Evolutionary conservation across 2,797 vertebrate species (phyloP), one percentile per base, ranked within the genome.

Genomic region (Muscicapa comitata): DNA sequence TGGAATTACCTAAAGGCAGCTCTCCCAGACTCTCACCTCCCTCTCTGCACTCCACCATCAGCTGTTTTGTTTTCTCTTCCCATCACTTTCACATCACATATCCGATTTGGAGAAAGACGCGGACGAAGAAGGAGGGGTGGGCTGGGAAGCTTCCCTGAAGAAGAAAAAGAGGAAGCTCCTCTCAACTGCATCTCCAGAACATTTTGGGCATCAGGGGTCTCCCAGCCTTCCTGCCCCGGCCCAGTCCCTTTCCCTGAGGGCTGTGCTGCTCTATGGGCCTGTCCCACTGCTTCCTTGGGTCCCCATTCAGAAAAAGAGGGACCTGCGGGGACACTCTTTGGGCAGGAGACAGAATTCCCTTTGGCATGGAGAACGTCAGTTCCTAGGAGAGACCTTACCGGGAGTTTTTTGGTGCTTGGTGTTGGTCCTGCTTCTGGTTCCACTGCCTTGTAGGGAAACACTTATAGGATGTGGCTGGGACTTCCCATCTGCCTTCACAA

Each of bases 401-500:
- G 1, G 71, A 33, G 37, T 7, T 14, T 13, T 37, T 11, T 10
- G 63, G 37, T 0, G 3, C 24, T 57, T 28, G 19, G 3, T 12
- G 14, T 7, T 73, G 59, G 25, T 45, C 45, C 21, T 59, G 1
- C 19, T 24, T 3, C 2, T 28, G 42, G 26, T 37, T 62, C 45
- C n/a, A 33, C 24, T 21, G 7, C 19, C 28, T 21, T 33, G n/a
- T 9, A 33, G 37, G n/a, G 6, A 62, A 89, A n/a, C 28, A 6
- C 8, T 76, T 24, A 38, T 0, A 29, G 78, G 78, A 33, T 76
- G n/a, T 33, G 63, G 63, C 42, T 70, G 43, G 21, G 50, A 25
- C 31, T 82, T 43, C 42, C 78, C 71, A 70, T 89, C 55, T 48
- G 24, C 78, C 57, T 82, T 37, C n/a, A 89, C 78, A 57, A 82